Evolutionary conservation across 2,113 vertebrate genomes (phyloP), one percentile per base, ranked within the genome.

Genomic region (Pseudopipra pipra): DNA sequence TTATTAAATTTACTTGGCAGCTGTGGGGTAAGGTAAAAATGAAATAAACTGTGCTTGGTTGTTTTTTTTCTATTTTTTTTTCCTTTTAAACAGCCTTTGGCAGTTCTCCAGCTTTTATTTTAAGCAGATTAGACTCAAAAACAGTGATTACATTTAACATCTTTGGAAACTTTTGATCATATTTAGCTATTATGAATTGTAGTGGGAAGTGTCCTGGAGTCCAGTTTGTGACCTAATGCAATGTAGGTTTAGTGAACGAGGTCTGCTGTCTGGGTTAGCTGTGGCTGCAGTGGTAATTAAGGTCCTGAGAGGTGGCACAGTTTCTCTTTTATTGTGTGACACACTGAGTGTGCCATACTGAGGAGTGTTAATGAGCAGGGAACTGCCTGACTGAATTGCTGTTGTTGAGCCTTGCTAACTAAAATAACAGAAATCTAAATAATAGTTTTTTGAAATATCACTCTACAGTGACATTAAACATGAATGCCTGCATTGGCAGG

Each of bases 1-100:
- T 98, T 97, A 98, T 96, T 98, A 98, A 93, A 96, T 97, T 97
- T 96, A 85, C 89, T 97, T 98, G 97, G 96, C 96, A 97, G 93
- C 94, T 98, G 85, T 95, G 92, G 54, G 19, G 92, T 86, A 96
- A 97, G 85, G 93, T 96, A 93, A 95, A 96, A 96, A 96, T 95
- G 61, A 97, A 96, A 89, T 91, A 90, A 97, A 85, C 95, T 96
- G 63, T 84, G 55, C 76, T 93, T 92, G 47, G 46, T 51, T 43
- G 37, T 8, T 2, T 30, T 58, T 78, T 77, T 87, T 9, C 11
- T 10, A 2, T 6, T 33, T 46, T 77, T 77, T 83, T 49, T 68
- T 80, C 44, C 49, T 78, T 92, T 96, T 93, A 92, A 96, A 87
- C 46, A 97, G 93, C 91, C 91, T 59, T 85, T 97, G 96, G 95